Base-by-base conservation (phyloP, 1,140 invertebrate genomes). In the Holcopasites calliopsidis region DNA sequence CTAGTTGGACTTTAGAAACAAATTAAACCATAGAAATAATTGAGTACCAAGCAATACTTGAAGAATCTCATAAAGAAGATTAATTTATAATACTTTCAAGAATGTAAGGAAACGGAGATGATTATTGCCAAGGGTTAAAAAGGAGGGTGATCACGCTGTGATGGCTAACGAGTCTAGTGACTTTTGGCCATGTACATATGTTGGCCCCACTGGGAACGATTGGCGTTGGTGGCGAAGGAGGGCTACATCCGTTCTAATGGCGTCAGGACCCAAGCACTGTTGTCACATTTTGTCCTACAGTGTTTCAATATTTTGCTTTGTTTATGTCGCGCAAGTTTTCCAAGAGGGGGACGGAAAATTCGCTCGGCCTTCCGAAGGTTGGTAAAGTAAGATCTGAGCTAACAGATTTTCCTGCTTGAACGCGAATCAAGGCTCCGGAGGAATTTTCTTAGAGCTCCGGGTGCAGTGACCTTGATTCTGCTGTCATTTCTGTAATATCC, bases 241-340 rank as follows among this genome's bases (percentile, higher is more conserved):
- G 85, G 80, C 52, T 42, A 84, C 82, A 87, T 90, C 88, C 86
- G 88, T 81, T 90, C 74, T 87, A 91, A 91, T 91, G 90, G 90
- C 89, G 90, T 91, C 89, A 65, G 49, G 77, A 83, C 68, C 70
- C 72, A 89, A 86, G 88, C 90, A 91, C 86, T 91, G 90, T 91
- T 91, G 90, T 91, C 90, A 91, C 88, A 87, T 91, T 91, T 91
- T 91, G 84, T 84, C 79, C 76, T 89, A 91, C 90, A 91, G 90
- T 91, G 90, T 91, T 91, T 91, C 89, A 91, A 89, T 90, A 90
- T 87, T 88, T 90, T 85, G 84, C 85, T 89, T 90, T 90, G 89
- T 90, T 91, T 89, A 90, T 87, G 86, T 90, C 72, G 75, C 28
- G 65, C 73, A 47, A 76, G 65, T 85, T 82, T 76, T 55, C n/a